Evolutionary conservation across 2,797 vertebrate genomes (phyloP).

Genomic region (Neosalanx taihuensis): DNA sequence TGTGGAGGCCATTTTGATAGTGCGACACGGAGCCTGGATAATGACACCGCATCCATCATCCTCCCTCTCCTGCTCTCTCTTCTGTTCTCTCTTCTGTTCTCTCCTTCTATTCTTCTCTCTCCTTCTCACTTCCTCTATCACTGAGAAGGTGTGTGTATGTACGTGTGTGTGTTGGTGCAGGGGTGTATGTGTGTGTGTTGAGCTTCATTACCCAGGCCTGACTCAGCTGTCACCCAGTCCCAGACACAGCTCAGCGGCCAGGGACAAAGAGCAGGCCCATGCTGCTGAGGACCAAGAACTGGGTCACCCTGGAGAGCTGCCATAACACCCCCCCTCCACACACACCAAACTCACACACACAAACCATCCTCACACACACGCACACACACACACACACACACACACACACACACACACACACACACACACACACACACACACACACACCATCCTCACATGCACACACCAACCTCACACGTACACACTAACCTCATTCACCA

Average conservation of each 20-base stretch:
- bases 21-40: background rate
- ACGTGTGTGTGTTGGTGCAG: constrained; percentile 28
- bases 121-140: constrained; percentile 1
- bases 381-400: background rate
- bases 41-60: background rate
- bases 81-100: no score
- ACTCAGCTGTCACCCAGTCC: constrained; percentile 60
- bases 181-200: constrained; percentile 39
- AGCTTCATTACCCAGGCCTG: constrained; percentile 69
- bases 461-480: background rate
- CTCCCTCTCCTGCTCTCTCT: no score
- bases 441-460: constrained; percentile 24
- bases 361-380: constrained; percentile 35
- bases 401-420: constrained; percentile 2
- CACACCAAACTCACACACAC: constrained; percentile 49
- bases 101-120: no score
- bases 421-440: no score
- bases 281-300: constrained; percentile 64
- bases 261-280: constrained; percentile 74
- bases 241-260: constrained; percentile 71
- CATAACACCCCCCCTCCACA: constrained; percentile 62
- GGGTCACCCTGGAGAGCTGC: constrained; percentile 67
- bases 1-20: background rate
- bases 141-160: background rate
- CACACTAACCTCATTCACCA: constrained; percentile 13